These are phyloP conservation scores for Aphrophora alni DNA, from an alignment of 2,888 invertebrate species.

Conservation along the genomic window DNA sequence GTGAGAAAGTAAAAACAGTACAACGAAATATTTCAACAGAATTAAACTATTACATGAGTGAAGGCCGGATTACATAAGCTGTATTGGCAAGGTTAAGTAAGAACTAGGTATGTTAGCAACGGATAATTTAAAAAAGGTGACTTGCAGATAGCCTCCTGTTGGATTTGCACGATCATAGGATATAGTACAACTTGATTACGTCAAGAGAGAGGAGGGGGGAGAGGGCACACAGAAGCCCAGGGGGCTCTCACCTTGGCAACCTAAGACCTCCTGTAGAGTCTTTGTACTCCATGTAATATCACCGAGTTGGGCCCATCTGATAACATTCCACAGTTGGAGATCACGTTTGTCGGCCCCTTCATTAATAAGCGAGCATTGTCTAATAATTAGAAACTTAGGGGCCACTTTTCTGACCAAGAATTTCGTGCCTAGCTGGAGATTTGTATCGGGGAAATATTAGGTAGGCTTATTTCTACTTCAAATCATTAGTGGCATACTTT, in stretches of 20 bases:
- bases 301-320: slow-evolving; percentile 51
- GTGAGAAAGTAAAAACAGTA: too few species aligned
- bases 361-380: slow-evolving; percentile 37
- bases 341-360: slow-evolving; percentile 24
- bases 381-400: slow-evolving; percentile 37
- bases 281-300: slow-evolving; percentile 45
- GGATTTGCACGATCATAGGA: not conserved
- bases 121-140: slow-evolving; percentile 1
- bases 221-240: slow-evolving; percentile 35
- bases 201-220: not conserved
- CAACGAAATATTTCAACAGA: not conserved
- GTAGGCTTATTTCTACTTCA: not conserved
- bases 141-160: not conserved
- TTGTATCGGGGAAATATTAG: slow-evolving; percentile 6
- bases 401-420: slow-evolving; percentile 25
- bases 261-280: slow-evolving; percentile 47
- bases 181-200: not conserved
- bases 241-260: slow-evolving; percentile 39
- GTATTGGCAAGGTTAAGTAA: not conserved
- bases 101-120: not conserved
- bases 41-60: not conserved
- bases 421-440: slow-evolving; percentile 22
- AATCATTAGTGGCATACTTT: not conserved
- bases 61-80: not conserved
- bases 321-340: slow-evolving; percentile 17